These are phyloP conservation scores for Prosopocoilus inquinatus DNA, from an alignment of 2,888 invertebrate genomes.

Conservation along the genomic window DNA sequence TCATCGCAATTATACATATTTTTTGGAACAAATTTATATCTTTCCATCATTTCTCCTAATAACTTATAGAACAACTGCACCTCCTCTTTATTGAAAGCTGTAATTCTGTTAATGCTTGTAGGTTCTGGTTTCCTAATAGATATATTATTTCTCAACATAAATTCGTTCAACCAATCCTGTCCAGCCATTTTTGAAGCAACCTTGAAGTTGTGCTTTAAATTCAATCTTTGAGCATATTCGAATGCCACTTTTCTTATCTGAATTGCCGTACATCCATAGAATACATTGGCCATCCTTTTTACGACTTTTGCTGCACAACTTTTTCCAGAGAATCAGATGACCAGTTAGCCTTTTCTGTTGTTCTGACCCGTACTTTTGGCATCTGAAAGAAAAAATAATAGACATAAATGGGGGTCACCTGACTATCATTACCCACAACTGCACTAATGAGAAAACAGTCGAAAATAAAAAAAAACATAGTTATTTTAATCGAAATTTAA, in stretches of 20 bases:
- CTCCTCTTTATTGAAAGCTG: conserved; percentile 30
- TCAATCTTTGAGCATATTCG: neutral
- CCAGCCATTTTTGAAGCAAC: conserved; percentile 16
- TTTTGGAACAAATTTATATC: conserved; percentile 22
- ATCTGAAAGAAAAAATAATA: conserved; percentile 1
- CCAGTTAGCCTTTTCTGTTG: neutral
- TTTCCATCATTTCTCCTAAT: conserved; percentile 22
- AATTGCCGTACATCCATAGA: neutral
- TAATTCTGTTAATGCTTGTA: conserved; percentile 26
- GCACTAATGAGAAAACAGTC: conserved; percentile 15
- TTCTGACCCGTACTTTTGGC: neutral
- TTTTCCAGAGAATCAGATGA: neutral
- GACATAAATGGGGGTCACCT: neutral
- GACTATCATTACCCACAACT: conserved; percentile 8
- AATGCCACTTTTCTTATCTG: neutral
- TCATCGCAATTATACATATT: conserved; percentile 41
- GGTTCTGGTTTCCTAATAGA: conserved; percentile 26
- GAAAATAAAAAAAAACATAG: conserved; percentile 9
- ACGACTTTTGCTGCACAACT: neutral
- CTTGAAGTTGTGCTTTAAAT: conserved; percentile 18
- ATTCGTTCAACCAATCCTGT: conserved; percentile 7
- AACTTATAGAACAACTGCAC: conserved; percentile 31
- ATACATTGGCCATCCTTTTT: neutral
- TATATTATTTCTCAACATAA: conserved; percentile 12
- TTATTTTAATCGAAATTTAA: neutral